Evolutionary conservation across 2,797 vertebrate species (phyloP).

Genomic region (Falco concolor): DNA sequence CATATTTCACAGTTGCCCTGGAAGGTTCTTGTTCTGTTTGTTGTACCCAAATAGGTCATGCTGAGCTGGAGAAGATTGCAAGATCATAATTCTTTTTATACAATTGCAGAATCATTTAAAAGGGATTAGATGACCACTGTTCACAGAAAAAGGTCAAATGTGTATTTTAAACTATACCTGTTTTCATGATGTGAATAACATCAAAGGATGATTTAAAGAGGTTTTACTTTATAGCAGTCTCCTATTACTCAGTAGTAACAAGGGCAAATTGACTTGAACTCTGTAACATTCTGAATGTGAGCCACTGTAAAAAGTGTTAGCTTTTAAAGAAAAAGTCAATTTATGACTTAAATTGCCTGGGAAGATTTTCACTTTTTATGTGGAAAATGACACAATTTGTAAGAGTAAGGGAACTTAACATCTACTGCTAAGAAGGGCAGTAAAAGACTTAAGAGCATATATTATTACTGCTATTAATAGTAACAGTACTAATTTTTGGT

Average conservation of each 20-base stretch:
- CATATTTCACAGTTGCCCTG: neutral
- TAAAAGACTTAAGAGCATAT: neutral
- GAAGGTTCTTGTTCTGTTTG: neutral
- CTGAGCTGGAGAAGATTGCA: neutral
- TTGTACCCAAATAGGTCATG: neutral
- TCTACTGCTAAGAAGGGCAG: neutral
- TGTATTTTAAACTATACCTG: neutral
- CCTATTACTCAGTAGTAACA: neutral
- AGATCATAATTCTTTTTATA: neutral
- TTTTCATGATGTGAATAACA: neutral
- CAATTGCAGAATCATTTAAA: neutral
- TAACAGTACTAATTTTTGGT: neutral
- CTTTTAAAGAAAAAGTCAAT: neutral
- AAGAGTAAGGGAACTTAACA: neutral
- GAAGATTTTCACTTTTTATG: neutral
- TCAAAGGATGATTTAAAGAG: neutral
- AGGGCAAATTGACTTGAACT: neutral
- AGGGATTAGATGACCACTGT: neutral
- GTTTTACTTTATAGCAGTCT: neutral
- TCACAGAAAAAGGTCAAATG: neutral
- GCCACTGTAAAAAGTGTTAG: neutral
- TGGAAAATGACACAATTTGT: neutral
- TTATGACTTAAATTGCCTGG: neutral
- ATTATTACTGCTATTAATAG: neutral
- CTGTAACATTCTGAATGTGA: neutral